Percentiles rank a stretch among this genome's conserved stretches.
Evolutionary conservation across 2,797 vertebrate species (phyloP).

Genomic region (Esox masquinongy): DNA sequence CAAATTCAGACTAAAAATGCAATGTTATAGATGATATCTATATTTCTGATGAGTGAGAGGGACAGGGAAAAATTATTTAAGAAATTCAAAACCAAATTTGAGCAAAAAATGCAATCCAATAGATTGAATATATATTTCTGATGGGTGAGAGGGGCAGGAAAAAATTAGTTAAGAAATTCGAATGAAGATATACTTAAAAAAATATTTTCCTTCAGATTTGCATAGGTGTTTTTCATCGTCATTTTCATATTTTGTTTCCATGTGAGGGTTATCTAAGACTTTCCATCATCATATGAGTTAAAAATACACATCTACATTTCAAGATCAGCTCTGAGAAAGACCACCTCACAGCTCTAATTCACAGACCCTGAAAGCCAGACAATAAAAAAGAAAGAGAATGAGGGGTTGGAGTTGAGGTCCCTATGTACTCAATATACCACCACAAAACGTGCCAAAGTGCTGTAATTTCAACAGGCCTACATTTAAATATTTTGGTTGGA

Average conservation of each 20-base stretch:
- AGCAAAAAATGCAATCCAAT: not conserved
- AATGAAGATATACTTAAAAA: conserved; percentile 32
- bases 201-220: conserved; percentile 61
- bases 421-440: not conserved
- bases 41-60: not conserved
- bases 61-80: conserved; percentile 49
- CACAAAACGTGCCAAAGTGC: not conserved
- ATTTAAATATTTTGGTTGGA: not conserved
- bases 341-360: conserved; percentile 43
- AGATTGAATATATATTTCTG: not conserved
- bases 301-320: conserved; percentile 46
- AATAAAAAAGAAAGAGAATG: not conserved
- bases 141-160: conserved; percentile 35
- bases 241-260: conserved; percentile 50
- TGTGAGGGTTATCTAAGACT: conserved; percentile 39
- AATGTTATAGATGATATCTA: not conserved
- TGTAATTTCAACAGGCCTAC: not conserved
- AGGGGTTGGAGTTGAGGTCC: not conserved
- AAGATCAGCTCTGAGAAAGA: conserved; percentile 55
- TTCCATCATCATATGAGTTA: conserved; percentile 43
- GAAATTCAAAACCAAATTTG: conserved; percentile 10
- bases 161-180: conserved; percentile 38
- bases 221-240: conserved; percentile 34
- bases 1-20: not conserved
- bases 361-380: not conserved